These are phyloP conservation scores for Xenus cinereus DNA, from an alignment of 2,113 vertebrate species.

Conservation along the genomic window DNA sequence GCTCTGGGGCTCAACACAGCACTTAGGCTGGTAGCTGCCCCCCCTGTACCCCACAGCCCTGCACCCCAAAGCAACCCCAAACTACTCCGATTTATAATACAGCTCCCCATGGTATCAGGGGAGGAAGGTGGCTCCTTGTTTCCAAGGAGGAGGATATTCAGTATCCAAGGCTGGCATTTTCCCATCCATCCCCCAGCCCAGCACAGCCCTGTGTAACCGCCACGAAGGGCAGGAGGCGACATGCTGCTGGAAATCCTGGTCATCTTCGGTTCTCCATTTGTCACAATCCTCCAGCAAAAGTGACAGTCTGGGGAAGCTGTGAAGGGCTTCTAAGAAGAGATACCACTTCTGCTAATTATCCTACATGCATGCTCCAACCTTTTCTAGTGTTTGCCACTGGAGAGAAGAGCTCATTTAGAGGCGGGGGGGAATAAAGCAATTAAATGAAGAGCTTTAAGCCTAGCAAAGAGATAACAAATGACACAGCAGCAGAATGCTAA, in stretches of 20 bases:
- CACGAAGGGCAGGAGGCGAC: not conserved
- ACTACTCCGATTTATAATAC: not conserved
- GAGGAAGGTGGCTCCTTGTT: not conserved
- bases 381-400: constrained; percentile 6
- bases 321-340: not conserved
- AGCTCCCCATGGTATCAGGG: not conserved
- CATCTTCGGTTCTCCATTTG: not conserved
- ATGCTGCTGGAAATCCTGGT: not conserved
- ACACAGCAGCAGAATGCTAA: constrained; percentile 20
- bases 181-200: not conserved
- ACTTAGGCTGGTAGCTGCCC: not conserved
- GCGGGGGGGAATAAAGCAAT: not conserved
- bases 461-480: not conserved
- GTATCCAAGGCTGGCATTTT: not conserved
- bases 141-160: not conserved
- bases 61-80: not conserved
- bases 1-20: not conserved
- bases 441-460: constrained; percentile 29
- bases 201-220: not conserved
- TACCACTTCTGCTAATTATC: not conserved
- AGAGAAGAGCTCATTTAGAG: constrained; percentile 23
- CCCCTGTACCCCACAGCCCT: not conserved
- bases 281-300: not conserved
- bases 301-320: not conserved
- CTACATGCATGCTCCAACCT: not conserved